phyloP scores from a whole-genome alignment of 2,113 vertebrate genomes.

The Sapayoa aenigma region DNA sequence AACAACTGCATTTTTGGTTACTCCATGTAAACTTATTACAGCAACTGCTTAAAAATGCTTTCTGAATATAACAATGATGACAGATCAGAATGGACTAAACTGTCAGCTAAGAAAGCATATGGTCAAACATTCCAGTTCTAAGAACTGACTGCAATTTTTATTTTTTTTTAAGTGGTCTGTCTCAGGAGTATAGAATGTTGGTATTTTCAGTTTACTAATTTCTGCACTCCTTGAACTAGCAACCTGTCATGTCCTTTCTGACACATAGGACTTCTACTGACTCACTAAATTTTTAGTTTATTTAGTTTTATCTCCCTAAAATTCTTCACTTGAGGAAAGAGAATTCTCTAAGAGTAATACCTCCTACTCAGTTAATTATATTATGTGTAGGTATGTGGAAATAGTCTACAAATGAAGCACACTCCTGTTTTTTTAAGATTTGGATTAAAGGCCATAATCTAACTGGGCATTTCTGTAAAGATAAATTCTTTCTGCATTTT shows the following conservation, averaged over 20 bases:
- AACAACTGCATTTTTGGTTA: not conserved
- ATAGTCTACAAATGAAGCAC: not conserved
- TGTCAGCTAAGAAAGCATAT: not conserved
- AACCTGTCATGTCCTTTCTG: not conserved
- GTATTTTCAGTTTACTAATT: not conserved
- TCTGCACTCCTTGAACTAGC: not conserved
- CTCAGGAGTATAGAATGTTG: not conserved
- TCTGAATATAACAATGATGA: not conserved
- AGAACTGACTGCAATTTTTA: not conserved
- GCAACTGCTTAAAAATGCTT: not conserved
- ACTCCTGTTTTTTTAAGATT: not conserved
- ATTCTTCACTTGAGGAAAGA: not conserved
- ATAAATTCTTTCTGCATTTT: not conserved
- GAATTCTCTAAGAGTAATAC: not conserved
- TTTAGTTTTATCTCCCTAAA: not conserved
- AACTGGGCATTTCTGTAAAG: not conserved
- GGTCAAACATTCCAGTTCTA: not conserved
- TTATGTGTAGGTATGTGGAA: not conserved
- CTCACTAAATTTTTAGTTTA: not conserved
- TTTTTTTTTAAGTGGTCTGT: not conserved
- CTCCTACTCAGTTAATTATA: not conserved
- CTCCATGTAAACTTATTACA: not conserved
- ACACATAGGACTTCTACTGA: not conserved
- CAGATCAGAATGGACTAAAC: not conserved
- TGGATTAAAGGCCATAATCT: not conserved